A percentile compares a stretch with the other conserved stretches of the same genome.
Conservation (phyloP, 2,888 invertebrate species). For the Glaucopsyche alexis region DNA sequence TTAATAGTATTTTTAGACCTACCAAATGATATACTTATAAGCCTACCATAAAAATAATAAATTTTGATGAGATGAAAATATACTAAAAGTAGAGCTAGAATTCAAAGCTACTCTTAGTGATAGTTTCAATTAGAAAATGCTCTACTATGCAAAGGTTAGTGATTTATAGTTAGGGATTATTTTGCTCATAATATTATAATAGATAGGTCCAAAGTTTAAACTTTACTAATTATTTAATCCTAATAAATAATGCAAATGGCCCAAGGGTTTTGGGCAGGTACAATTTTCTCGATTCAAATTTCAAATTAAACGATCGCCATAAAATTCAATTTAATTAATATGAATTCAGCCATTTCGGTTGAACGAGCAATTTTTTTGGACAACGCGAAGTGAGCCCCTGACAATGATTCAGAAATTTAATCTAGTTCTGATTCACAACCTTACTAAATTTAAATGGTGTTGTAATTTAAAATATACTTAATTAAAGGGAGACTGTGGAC, state of each 20-base stretch:
- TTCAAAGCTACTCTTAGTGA: no score
- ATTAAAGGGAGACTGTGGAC: slow-evolving; percentile 30
- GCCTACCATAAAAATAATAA: no score
- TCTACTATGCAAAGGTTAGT: no score
- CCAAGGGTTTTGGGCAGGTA: not conserved
- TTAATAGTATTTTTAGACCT: no score
- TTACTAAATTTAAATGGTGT: slow-evolving; percentile 32
- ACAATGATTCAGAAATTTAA: slow-evolving; percentile 39
- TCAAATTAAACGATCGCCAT: slow-evolving; percentile 7
- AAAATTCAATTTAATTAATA: slow-evolving; percentile 25
- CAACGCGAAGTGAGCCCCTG: slow-evolving; percentile 24
- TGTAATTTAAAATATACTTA: slow-evolving; percentile 40
- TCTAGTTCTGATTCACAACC: slow-evolving; percentile 34
- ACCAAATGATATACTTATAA: no score
- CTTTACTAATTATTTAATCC: slow-evolving; percentile 1
- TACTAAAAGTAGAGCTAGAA: no score
- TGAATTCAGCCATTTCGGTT: slow-evolving; percentile 23
- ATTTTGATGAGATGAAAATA: no score
- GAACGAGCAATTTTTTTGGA: slow-evolving; percentile 31
- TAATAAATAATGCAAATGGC: not conserved
- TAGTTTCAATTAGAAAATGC: no score
- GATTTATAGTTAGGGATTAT: not conserved
- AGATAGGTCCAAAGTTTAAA: not conserved
- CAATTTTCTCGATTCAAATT: not conserved
- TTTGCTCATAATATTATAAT: not conserved